Evolutionary conservation across 2,888 invertebrate genomes (phyloP).

Genomic region (Parnassius mnemosyne): DNA sequence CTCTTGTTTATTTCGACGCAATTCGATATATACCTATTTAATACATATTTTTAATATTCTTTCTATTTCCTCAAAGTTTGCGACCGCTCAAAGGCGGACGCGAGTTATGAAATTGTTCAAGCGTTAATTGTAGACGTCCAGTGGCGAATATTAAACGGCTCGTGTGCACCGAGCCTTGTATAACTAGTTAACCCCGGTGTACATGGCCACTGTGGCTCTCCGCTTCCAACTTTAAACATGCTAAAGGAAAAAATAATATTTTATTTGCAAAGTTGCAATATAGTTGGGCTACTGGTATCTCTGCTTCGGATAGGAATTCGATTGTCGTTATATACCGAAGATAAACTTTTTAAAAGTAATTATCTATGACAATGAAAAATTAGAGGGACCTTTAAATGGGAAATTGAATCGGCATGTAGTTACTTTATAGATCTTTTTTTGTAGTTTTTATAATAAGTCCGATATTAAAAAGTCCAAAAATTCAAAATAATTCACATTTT

Average conservation of each 20-base stretch:
- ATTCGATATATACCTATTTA: constrained; percentile 55
- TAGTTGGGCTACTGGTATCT: constrained; percentile 7
- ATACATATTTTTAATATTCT: constrained; percentile 49
- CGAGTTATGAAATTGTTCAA: constrained; percentile 78
- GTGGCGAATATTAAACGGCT: constrained; percentile 74
- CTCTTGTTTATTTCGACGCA: constrained; percentile 38
- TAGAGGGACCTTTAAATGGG: too few species aligned
- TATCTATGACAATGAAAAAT: too few species aligned
- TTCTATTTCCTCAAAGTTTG: constrained; percentile 48
- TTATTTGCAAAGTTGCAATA: constrained; percentile 54
- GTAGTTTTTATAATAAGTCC: too few species aligned
- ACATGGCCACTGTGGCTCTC: constrained; percentile 40
- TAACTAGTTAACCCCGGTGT: constrained; percentile 65
- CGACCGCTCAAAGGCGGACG: constrained; percentile 69
- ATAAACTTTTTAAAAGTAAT: too few species aligned
- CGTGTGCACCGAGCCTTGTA: constrained; percentile 54
- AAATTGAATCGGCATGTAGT: too few species aligned
- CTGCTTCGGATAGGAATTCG: not conserved
- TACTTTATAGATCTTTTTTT: too few species aligned
- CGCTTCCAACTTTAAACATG: constrained; percentile 46
- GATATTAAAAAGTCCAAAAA: too few species aligned
- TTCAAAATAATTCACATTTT: too few species aligned
- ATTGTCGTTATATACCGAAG: not conserved
- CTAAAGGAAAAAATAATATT: constrained; percentile 59
- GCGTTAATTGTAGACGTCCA: constrained; percentile 78